A percentile compares a stretch with the other conserved stretches of the same genome.
Evolutionary conservation across 2,113 vertebrate species (phyloP).

Genomic region (Dromaius novaehollandiae): DNA sequence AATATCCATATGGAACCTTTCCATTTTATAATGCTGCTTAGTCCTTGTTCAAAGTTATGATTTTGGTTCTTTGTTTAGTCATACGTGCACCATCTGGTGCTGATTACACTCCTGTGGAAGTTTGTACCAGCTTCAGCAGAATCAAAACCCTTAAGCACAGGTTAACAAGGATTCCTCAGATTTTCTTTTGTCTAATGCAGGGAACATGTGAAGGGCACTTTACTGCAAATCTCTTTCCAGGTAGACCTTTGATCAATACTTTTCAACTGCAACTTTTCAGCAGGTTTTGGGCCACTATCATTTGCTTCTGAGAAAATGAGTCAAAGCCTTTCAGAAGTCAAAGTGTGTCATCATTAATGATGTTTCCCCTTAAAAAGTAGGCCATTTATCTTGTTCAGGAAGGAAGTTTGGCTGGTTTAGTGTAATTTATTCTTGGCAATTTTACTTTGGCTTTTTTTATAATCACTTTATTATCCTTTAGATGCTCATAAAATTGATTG

Average conservation of each 20-base stretch:
- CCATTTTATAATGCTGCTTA: not conserved
- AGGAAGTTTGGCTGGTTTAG: not conserved
- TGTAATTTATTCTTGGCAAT: not conserved
- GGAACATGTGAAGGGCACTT: not conserved
- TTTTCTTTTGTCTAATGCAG: not conserved
- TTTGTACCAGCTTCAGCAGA: not conserved
- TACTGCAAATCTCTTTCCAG: not conserved
- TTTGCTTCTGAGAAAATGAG: not conserved
- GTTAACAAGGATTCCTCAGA: not conserved
- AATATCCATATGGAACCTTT: not conserved
- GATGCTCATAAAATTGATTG: not conserved
- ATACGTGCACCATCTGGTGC: not conserved
- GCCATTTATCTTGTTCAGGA: not conserved
- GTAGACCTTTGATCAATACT: not conserved
- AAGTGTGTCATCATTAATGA: not conserved
- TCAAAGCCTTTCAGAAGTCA: not conserved
- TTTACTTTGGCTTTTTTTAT: not conserved
- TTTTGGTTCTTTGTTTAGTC: not conserved
- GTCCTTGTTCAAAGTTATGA: not conserved
- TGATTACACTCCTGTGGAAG: not conserved
- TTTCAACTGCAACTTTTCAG: not conserved
- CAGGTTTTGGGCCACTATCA: slow-evolving; percentile 3
- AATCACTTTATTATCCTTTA: not conserved
- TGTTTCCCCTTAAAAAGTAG: not conserved
- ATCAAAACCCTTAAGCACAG: not conserved